These are phyloP conservation scores for Phanerotoma sp. DNA, from an alignment of 2,888 invertebrate genomes.

Conservation along the genomic window DNA sequence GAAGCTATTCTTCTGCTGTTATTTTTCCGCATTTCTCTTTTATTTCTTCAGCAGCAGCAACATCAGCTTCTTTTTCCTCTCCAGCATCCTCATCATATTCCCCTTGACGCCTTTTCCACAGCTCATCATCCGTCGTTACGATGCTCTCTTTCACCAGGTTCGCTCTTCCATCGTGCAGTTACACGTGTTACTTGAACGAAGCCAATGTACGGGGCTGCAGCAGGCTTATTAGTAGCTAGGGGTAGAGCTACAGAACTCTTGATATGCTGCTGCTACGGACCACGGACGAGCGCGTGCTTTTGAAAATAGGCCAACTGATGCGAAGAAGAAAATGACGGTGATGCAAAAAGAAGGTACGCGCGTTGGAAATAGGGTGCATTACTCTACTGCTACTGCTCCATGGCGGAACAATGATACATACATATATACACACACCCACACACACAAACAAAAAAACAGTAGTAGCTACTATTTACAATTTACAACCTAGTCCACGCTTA, in stretches of 20 bases:
- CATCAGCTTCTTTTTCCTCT: constrained; percentile 1
- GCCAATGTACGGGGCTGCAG: constrained; percentile 28
- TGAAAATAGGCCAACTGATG: constrained; percentile 20
- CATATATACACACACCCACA: no score
- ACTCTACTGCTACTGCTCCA: constrained; percentile 6
- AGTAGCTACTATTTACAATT: no score
- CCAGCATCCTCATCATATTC: constrained; percentile 1
- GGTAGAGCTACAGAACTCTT: neutral
- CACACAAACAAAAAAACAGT: no score
- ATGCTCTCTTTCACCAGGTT: constrained; percentile 22
- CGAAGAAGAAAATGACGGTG: constrained; percentile 18
- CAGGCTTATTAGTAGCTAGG: constrained; percentile 28
- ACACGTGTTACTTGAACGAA: constrained; percentile 28
- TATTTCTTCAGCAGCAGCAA: no score
- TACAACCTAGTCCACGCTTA: neutral
- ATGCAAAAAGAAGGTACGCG: neutral
- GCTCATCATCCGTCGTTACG: constrained; percentile 19
- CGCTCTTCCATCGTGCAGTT: constrained; percentile 25
- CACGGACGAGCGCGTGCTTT: neutral
- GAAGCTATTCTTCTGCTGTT: neutral
- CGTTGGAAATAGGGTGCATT: neutral
- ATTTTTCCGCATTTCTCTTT: neutral
- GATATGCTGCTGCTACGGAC: neutral
- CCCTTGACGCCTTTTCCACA: neutral
- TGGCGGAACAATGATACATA: constrained; percentile 20